Conservation (phyloP, 2,797 vertebrate genomes). For the Cichlasoma orientale region DNA sequence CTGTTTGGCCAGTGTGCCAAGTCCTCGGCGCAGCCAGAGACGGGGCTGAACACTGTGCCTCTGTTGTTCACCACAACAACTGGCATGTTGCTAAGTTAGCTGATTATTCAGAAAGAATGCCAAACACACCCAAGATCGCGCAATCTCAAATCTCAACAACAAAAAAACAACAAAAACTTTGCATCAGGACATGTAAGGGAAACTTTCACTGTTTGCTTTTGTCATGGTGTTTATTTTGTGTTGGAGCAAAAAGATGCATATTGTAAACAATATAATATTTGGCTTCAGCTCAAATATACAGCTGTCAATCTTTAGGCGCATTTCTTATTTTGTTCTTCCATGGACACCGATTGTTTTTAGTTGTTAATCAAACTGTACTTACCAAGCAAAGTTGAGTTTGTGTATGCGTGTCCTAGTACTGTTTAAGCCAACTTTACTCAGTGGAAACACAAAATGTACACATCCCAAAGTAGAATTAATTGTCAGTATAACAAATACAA, state of each 20-base stretch:
- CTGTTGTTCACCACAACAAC: conserved; percentile 59
- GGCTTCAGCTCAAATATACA: neutral
- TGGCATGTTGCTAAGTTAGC: conserved; percentile 31
- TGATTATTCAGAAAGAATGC: conserved; percentile 18
- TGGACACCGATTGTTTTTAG: no score
- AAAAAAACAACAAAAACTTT: neutral
- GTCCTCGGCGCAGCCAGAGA: conserved; percentile 42
- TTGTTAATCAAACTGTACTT: no score
- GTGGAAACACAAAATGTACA: neutral
- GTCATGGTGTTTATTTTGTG: conserved; percentile 37
- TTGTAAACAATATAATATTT: conserved; percentile 10
- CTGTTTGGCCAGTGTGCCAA: conserved; percentile 31
- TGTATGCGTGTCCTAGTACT: neutral
- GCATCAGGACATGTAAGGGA: neutral
- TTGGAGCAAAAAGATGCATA: neutral
- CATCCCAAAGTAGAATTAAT: neutral
- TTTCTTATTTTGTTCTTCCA: neutral
- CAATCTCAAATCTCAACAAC: neutral
- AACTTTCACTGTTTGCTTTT: neutral
- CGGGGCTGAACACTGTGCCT: conserved; percentile 39
- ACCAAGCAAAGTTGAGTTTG: no score
- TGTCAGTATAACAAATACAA: neutral
- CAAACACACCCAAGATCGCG: neutral
- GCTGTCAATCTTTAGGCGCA: neutral
- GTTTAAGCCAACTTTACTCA: neutral